phyloP scores from a whole-genome alignment of 30 jellyfish, hydroid and myxozoan species.

The Catostylus mosaicus region DNA sequence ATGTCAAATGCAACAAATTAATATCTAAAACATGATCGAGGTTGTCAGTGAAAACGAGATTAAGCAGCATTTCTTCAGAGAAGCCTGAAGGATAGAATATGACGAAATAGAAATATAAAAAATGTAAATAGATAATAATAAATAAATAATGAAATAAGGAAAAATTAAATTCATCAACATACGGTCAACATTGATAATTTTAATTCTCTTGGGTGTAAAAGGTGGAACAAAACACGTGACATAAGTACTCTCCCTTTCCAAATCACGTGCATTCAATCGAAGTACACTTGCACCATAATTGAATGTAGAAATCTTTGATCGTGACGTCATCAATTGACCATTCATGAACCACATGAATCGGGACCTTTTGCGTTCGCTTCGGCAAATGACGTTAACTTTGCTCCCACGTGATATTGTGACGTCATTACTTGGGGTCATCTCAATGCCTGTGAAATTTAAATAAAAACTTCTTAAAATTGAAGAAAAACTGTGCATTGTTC shows the following conservation, averaged over 20 bases:
- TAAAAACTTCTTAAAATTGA: too few species aligned
- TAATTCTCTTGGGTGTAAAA: constrained; percentile 16
- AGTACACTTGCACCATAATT: constrained; percentile 20
- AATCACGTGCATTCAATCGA: constrained; percentile 21
- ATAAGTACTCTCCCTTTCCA: background rate
- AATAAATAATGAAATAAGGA: too few species aligned
- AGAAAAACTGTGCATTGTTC: too few species aligned
- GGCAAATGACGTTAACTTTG: constrained; percentile 14
- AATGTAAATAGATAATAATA: too few species aligned
- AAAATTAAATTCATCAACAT: too few species aligned
- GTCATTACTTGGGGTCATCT: constrained; percentile 32
- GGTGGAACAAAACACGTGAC: constrained; percentile 45
- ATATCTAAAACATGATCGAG: too few species aligned
- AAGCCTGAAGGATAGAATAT: too few species aligned
- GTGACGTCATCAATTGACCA: constrained; percentile 12
- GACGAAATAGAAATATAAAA: too few species aligned
- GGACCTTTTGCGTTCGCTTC: background rate
- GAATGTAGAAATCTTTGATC: constrained; percentile 4
- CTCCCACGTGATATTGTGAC: constrained; percentile 9
- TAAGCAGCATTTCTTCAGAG: too few species aligned
- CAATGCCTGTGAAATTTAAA: constrained; percentile 17
- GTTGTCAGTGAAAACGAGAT: too few species aligned
- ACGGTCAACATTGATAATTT: background rate
- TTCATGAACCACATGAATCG: constrained; percentile 38
- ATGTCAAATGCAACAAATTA: too few species aligned